Base-by-base conservation (phyloP, 2,113 vertebrate genomes). In the Bufo gargarizans region DNA sequence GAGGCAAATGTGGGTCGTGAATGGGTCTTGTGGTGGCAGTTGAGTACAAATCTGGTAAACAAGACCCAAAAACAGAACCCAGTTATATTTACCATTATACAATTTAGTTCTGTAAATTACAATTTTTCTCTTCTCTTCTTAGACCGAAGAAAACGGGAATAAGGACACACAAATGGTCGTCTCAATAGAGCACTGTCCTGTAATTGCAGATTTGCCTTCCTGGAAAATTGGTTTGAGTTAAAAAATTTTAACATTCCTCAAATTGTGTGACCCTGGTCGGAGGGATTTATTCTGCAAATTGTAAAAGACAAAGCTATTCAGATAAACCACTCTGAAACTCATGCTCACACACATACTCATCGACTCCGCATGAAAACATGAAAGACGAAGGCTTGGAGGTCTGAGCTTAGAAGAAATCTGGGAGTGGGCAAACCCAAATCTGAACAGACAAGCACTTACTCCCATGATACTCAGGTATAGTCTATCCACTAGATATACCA, bases 201-300 rank as follows among this genome's bases (percentile, higher is more conserved):
- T 71, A 84, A 84, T 71, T 71, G 65, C 63, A 55, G 19, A 61
- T 71, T 88, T 88, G 79, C 2, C 50, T 72, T 2, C 11, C 55
- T 33, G 59, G 87, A 83, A 63, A 4, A 47, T 65, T 61, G 17
- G 12, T 59, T 45, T 16, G 61, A 78, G 12, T 79, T 11, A 5
- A 47, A 6, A 11, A 0, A 4, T 78, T 76, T 89, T 20, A 61
- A 20, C 86, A 17, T 20, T 80, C 63, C 33, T 89, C 82, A 86
- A 86, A 77, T 4, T 58, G n/a, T n/a, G 58, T 16, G 56, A n/a
- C 12, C 4, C 47, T 45, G 33, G 50, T 45, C 65, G 59, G 50
- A 8, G 12, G 56, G n/a, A 87, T 71, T 58, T 87, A 20, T 58
- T 71, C 19, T 45, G 77, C 49, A 67, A 53, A 80, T 76, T 63